phyloP scores from a whole-genome alignment of 2,113 vertebrate species.

The Numenius arquata region DNA sequence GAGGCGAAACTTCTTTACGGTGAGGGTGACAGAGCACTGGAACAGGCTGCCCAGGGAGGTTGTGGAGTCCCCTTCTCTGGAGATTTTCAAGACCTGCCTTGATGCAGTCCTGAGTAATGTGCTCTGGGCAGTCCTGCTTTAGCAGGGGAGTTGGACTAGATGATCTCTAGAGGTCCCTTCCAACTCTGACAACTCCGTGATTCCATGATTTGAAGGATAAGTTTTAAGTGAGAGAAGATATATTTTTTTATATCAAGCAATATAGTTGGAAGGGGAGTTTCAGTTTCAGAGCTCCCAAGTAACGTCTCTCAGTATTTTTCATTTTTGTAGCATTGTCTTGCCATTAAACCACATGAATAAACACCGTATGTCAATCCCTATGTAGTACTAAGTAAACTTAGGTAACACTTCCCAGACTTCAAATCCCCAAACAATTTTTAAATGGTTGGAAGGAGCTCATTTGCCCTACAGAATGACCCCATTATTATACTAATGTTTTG shows the following conservation, averaged over 20 bases:
- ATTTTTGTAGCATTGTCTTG: not conserved
- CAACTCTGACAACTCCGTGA: too few relatives aligned
- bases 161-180: too few relatives aligned
- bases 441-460: not conserved
- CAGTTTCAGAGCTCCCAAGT: not conserved
- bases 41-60: too few relatives aligned
- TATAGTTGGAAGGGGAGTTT: not conserved
- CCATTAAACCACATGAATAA: not conserved
- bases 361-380: not conserved
- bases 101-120: too few relatives aligned
- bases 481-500: not conserved
- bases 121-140: too few relatives aligned
- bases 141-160: too few relatives aligned
- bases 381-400: not conserved
- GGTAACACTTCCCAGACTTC: not conserved
- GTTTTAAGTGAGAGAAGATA: not conserved
- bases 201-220: not conserved
- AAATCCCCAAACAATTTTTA: not conserved
- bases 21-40: too few relatives aligned
- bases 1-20: too few relatives aligned
- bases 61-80: too few relatives aligned
- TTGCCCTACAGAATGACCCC: not conserved
- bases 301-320: not conserved
- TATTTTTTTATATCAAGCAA: not conserved
- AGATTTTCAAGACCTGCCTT: too few relatives aligned